Percentiles rank a stretch among this genome's conserved stretches.
Evolutionary conservation across 1,140 invertebrate genomes (phyloP).

Genomic region (Caenorhabditis brenneri): DNA sequence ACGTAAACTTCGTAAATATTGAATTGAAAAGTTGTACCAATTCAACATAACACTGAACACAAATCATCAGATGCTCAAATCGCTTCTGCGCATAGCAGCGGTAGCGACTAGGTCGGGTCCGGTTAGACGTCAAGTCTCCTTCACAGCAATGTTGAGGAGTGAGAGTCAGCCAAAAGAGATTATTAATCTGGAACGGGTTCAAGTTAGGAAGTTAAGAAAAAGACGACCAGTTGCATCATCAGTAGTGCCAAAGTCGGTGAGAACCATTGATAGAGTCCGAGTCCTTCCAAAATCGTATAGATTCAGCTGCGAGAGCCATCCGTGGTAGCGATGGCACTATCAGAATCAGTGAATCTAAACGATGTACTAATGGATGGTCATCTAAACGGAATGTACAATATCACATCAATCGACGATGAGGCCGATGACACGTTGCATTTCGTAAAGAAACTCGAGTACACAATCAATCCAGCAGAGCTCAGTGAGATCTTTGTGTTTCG

Average conservation of each 20-base stretch:
- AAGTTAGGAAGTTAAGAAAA: slow-evolving; percentile 35
- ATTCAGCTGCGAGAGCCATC: not conserved
- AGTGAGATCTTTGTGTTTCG: slow-evolving; percentile 55
- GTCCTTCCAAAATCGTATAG: not conserved
- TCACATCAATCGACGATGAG: not conserved
- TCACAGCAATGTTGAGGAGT: slow-evolving; percentile 1
- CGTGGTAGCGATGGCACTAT: not conserved
- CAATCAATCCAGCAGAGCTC: slow-evolving; percentile 44
- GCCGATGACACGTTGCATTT: slow-evolving; percentile 53
- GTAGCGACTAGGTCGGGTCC: slow-evolving; percentile 17
- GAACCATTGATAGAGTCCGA: not conserved
- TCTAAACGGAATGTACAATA: slow-evolving; percentile 28
- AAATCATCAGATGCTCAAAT: slow-evolving; percentile 23
- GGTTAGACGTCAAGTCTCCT: not conserved
- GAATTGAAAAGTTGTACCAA: not conserved
- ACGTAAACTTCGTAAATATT: slow-evolving; percentile 32
- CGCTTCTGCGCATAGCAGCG: not conserved
- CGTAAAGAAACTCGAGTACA: slow-evolving; percentile 51
- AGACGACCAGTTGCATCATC: slow-evolving; percentile 7
- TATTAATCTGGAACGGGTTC: slow-evolving; percentile 26
- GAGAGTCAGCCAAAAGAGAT: slow-evolving; percentile 9
- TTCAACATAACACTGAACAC: not conserved
- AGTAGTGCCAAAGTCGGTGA: slow-evolving; percentile 17
- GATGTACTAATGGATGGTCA: not conserved
- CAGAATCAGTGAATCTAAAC: not conserved